Percentiles rank a stretch among this genome's conserved stretches.
phyloP scores from a whole-genome alignment of 2,888 invertebrate genomes.

The Pachycephus smyrnensis region DNA sequence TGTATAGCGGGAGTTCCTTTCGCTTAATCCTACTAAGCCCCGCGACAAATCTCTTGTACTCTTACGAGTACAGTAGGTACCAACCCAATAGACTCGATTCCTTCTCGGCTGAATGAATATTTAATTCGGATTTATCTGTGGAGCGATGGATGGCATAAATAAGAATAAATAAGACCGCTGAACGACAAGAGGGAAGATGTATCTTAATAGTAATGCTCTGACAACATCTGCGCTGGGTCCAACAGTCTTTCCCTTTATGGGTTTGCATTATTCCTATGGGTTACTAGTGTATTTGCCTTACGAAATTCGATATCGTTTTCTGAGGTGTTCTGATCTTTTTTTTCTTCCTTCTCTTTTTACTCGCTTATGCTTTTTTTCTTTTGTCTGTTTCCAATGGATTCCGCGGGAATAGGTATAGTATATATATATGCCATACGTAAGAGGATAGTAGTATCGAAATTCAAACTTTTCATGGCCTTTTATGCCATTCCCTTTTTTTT shows the following conservation, averaged over 20 bases:
- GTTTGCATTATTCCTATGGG: background rate
- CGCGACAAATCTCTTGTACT: conserved; percentile 36
- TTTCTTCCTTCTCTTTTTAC: background rate
- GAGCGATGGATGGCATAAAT: conserved; percentile 45
- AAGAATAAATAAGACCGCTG: conserved; percentile 51
- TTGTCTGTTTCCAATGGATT: background rate
- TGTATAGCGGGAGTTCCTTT: conserved; percentile 25
- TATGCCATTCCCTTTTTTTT: background rate
- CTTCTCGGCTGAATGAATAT: conserved; percentile 48
- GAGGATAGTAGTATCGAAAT: background rate
- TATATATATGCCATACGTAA: background rate
- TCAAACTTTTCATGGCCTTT: background rate
- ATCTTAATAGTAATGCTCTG: conserved; percentile 50
- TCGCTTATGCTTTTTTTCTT: background rate
- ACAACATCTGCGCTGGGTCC: conserved; percentile 40
- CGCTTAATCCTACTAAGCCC: conserved; percentile 40
- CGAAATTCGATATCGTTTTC: background rate
- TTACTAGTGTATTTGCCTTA: background rate
- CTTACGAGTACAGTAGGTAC: conserved; percentile 2
- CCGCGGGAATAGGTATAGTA: background rate
- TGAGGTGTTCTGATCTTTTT: background rate
- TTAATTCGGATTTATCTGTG: conserved; percentile 48
- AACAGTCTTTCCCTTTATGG: background rate
- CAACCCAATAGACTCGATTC: conserved; percentile 8
- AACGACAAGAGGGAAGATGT: conserved; percentile 39